These are phyloP conservation scores for Lycia hirtaria DNA, from an alignment of 2,888 invertebrate species.

Conservation along the genomic window DNA sequence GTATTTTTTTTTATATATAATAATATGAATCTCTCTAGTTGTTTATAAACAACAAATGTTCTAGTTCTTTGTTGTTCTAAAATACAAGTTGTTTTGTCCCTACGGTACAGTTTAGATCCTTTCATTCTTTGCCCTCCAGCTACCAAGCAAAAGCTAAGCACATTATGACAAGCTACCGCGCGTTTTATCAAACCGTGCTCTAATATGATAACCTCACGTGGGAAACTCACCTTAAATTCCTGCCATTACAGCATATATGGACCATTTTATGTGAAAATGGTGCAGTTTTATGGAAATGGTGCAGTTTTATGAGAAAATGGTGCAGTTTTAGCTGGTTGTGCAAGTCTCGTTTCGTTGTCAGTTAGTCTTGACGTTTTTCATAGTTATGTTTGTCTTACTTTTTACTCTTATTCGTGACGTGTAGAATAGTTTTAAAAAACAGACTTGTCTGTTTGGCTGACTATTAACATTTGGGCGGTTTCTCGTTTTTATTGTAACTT, in stretches of 20 bases:
- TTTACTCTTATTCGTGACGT: constrained; percentile 43
- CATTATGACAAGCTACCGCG: constrained; percentile 71
- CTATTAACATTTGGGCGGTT: constrained; percentile 45
- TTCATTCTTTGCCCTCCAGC: constrained; percentile 58
- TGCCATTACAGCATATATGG: constrained; percentile 48
- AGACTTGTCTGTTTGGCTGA: constrained; percentile 48
- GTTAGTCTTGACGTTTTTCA: constrained; percentile 48
- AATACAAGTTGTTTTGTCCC: background rate
- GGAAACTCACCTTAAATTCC: constrained; percentile 58
- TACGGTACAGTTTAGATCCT: too few species aligned
- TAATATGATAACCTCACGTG: constrained; percentile 54
- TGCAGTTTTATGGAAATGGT: constrained; percentile 26
- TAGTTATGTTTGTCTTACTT: constrained; percentile 52
- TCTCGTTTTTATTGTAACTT: constrained; percentile 30
- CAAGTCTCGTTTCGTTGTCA: constrained; percentile 41
- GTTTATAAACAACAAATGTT: too few species aligned
- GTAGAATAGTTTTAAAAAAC: constrained; percentile 43
- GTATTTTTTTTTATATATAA: too few species aligned
- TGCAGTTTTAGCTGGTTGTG: constrained; percentile 30
- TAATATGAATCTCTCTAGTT: too few species aligned
- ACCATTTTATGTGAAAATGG: constrained; percentile 49
- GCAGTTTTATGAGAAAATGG: constrained; percentile 45
- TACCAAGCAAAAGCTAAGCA: constrained; percentile 64
- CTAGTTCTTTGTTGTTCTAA: too few species aligned
- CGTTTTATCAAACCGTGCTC: constrained; percentile 53